Conservation (phyloP, 2,888 invertebrate species). For the Malachius bipustulatus region DNA sequence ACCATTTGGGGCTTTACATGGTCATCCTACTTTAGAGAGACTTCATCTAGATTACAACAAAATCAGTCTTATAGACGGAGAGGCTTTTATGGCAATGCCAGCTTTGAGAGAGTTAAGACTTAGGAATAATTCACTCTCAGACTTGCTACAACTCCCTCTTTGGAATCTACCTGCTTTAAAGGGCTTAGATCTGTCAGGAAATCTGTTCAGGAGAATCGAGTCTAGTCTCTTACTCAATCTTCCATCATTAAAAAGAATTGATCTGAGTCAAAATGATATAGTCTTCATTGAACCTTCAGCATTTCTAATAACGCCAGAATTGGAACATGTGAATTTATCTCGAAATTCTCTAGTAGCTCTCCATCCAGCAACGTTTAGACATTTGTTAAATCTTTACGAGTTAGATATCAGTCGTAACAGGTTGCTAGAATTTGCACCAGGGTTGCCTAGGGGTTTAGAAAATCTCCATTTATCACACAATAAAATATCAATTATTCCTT, state of each 20-base stretch:
- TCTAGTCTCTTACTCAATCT: conserved; percentile 60
- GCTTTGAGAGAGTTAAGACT: conserved; percentile 70
- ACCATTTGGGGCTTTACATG: conserved; percentile 64
- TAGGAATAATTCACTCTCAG: conserved; percentile 69
- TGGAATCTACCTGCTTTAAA: conserved; percentile 78
- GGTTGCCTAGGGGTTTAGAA: conserved; percentile 65
- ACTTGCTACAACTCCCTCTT: conserved; percentile 55
- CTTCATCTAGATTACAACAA: conserved; percentile 71
- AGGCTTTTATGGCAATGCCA: conserved; percentile 74
- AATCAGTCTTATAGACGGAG: conserved; percentile 60
- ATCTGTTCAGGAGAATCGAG: conserved; percentile 60
- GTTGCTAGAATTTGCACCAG: conserved; percentile 63
- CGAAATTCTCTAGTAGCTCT: conserved; percentile 57
- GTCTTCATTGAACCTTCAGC: conserved; percentile 58
- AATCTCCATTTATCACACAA: conserved; percentile 60
- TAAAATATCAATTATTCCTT: conserved; percentile 54
- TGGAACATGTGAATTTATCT: conserved; percentile 73
- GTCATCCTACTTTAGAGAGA: conserved; percentile 69
- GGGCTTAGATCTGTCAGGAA: conserved; percentile 69
- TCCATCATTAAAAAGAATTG: conserved; percentile 62
- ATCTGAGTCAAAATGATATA: conserved; percentile 64
- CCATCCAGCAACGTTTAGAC: conserved; percentile 66
- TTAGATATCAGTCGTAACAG: conserved; percentile 65
- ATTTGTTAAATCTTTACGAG: conserved; percentile 63
- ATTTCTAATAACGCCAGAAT: conserved; percentile 56